phyloP scores from a whole-genome alignment of 2,888 invertebrate species.

The Cordilura impudica region DNA sequence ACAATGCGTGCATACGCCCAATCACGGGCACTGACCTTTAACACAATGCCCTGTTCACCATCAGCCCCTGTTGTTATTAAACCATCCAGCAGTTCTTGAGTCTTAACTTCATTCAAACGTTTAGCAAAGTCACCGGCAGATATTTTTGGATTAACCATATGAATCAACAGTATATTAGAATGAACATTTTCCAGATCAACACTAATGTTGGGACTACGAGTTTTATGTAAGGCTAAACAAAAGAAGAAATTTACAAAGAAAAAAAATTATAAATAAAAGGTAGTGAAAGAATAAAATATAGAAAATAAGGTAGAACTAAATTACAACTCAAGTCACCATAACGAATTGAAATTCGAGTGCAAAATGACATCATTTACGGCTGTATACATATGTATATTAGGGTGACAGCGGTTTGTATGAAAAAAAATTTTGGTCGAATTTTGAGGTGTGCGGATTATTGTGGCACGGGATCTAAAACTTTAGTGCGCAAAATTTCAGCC shows the following conservation, averaged over 20 bases:
- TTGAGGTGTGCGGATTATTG: too few relatives aligned
- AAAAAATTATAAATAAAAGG: constrained; percentile 5
- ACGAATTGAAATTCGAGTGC: constrained; percentile 45
- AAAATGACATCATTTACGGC: constrained; percentile 45
- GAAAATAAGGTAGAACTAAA: constrained; percentile 16
- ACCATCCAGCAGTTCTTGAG: constrained; percentile 79
- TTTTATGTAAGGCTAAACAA: constrained; percentile 78
- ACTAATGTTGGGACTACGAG: constrained; percentile 81
- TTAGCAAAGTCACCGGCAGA: constrained; percentile 80
- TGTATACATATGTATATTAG: neutral
- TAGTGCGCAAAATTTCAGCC: too few relatives aligned
- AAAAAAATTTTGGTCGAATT: neutral
- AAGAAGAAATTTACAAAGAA: neutral
- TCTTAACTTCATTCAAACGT: constrained; percentile 78
- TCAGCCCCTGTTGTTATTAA: constrained; percentile 72
- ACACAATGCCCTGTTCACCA: constrained; percentile 77
- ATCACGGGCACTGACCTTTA: constrained; percentile 82
- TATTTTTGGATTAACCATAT: constrained; percentile 80
- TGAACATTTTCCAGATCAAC: constrained; percentile 83
- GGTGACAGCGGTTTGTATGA: neutral
- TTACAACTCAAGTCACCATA: constrained; percentile 15
- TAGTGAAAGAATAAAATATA: constrained; percentile 11
- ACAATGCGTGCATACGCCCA: constrained; percentile 83
- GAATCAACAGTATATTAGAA: constrained; percentile 87
- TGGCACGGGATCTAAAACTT: too few relatives aligned